Percentiles rank a stretch among this genome's conserved stretches.
These are phyloP conservation scores for Dynastes maya DNA, from an alignment of 2,888 invertebrate species.

Conservation along the genomic window DNA sequence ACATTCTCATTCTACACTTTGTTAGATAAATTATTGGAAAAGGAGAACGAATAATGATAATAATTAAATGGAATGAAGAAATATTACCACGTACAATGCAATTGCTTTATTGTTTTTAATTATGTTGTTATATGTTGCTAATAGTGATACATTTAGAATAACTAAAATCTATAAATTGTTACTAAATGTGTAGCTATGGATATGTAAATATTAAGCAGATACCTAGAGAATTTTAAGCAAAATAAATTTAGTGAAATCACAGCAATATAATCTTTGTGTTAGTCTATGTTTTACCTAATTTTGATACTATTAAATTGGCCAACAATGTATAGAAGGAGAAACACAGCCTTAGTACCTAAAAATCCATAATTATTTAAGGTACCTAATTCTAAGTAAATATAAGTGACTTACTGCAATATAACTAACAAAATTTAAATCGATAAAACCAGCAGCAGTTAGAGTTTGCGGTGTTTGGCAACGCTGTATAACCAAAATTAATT, in stretches of 20 bases:
- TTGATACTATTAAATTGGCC: constrained; percentile 1
- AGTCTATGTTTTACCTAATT: neutral
- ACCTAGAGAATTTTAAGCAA: too few species aligned
- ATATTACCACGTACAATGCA: too few species aligned
- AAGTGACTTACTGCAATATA: constrained; percentile 51
- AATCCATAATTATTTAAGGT: neutral
- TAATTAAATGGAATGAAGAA: too few species aligned
- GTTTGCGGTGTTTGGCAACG: constrained; percentile 49
- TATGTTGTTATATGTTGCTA: too few species aligned
- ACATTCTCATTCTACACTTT: constrained; percentile 57
- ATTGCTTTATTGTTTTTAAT: too few species aligned
- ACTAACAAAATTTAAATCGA: constrained; percentile 54
- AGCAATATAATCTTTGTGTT: too few species aligned
- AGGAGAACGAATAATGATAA: too few species aligned
- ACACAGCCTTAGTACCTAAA: constrained; percentile 54
- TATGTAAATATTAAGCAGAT: too few species aligned
- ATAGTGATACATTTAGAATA: too few species aligned
- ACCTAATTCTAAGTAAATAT: neutral
- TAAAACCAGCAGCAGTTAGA: constrained; percentile 55
- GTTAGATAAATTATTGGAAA: constrained; percentile 37
- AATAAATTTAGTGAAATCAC: too few species aligned
- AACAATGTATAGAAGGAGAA: constrained; percentile 57
- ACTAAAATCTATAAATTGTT: too few species aligned
- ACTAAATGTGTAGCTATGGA: too few species aligned
- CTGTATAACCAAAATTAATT: constrained; percentile 51